Percentiles rank a stretch among this genome's conserved stretches.
Conservation (phyloP, 2,113 vertebrate genomes). For the Lagenorhynchus albirostris region DNA sequence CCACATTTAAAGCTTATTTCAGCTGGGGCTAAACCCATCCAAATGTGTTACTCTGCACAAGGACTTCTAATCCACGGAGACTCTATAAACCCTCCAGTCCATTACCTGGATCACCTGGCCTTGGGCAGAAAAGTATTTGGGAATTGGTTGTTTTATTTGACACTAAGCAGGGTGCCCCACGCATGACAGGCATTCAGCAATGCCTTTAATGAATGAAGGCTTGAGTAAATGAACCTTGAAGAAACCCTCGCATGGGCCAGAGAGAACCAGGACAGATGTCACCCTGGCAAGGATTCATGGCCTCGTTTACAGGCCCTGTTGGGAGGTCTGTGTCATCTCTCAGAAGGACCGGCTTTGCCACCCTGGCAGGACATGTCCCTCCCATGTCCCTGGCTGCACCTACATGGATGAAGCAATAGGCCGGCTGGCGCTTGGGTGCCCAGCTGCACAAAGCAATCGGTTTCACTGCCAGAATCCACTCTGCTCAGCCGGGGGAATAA, state of each 20-base stretch:
- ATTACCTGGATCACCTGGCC: neutral
- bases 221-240: neutral
- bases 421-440: neutral
- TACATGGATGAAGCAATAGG: neutral
- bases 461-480: neutral
- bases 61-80: neutral
- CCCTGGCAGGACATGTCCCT: neutral
- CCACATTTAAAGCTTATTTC: neutral
- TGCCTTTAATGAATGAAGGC: neutral
- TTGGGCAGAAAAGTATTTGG: neutral
- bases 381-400: neutral
- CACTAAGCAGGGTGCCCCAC: neutral
- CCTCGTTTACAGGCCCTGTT: neutral
- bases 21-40: neutral
- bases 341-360: neutral
- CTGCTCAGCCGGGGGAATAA: neutral
- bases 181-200: neutral
- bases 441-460: neutral
- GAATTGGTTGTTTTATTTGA: neutral
- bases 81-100: neutral
- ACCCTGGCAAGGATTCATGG: rapidly evolving
- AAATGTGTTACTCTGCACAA: neutral
- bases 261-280: neutral
- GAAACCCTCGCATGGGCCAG: neutral
- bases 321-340: neutral